Percentiles rank a stretch among this genome's conserved stretches.
Evolutionary conservation across 2,888 invertebrate genomes (phyloP).

Genomic region (Patella depressa): DNA sequence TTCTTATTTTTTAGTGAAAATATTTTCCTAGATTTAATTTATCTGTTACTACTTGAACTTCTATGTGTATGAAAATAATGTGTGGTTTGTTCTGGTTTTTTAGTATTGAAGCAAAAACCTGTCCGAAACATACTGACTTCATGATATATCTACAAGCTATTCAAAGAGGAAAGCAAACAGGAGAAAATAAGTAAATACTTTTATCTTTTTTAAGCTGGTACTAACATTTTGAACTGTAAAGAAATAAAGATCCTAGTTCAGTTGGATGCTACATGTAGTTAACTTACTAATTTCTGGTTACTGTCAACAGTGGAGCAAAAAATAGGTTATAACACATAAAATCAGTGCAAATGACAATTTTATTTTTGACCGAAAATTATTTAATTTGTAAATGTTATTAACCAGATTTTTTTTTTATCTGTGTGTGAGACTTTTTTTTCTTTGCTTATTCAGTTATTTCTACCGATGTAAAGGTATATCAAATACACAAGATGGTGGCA

Average conservation of each 20-base stretch:
- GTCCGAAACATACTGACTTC: conserved; percentile 38
- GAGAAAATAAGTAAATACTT: conserved; percentile 34
- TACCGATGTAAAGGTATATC: conserved; percentile 39
- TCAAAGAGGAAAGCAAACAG: conserved; percentile 25
- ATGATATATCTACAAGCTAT: conserved; percentile 46
- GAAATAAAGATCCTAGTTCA: no score
- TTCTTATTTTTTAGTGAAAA: no score
- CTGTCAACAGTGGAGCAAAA: neutral
- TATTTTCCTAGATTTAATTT: no score
- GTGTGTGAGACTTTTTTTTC: no score
- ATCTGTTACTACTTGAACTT: no score
- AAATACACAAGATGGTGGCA: conserved; percentile 20
- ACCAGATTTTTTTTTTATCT: no score
- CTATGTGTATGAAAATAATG: no score
- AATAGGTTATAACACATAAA: neutral
- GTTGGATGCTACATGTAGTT: no score
- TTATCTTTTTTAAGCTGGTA: neutral
- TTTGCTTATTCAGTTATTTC: conserved; percentile 39
- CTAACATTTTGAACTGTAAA: conserved; percentile 4
- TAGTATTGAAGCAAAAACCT: conserved; percentile 19
- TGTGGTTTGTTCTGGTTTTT: neutral
- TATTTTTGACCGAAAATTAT: neutral
- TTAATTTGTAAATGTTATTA: no score
- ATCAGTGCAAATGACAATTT: neutral
- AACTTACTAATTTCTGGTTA: no score